Base-by-base conservation (phyloP, 2,797 vertebrate genomes). In the Astyanax mexicanus region DNA sequence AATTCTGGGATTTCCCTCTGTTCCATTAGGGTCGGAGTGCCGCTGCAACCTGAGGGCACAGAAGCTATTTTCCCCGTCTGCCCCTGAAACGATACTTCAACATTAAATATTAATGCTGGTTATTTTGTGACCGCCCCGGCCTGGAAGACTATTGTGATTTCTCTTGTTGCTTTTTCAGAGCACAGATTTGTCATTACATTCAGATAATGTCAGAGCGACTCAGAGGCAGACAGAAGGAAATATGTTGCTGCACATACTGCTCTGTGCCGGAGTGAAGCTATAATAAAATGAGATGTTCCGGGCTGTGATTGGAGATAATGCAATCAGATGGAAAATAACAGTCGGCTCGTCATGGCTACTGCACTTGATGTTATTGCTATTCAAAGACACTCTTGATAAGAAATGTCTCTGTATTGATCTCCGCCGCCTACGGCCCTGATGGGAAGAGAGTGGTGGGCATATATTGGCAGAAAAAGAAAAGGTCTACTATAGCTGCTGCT, bases 41-140 rank as follows among this genome's bases (percentile, higher is more conserved):
- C 32, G 72, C 85, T 66, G 78, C 86, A 80, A 81, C 83, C 77
- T 55, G 74, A 80, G 79, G 79, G 72, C 80, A 68, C 80, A 38
- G 51, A 82, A 81, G 73, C 83, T 72, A 82, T 86, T 83, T 85
- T 75, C 66, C 77, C 70, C 62, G n/a, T 68, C 81, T 62, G 32
- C 19, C 71, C 60, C 64, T 81, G 72, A 85, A 90, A 88, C 83
- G 40, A 84, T 83, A 85, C 77, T 72, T 82, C 52, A 67, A 71
- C 79, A 88, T 91, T 86, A 92, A 88, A 88, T 90, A 91, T 89
- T 88, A 81, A 88, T 79, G 68, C 35, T 55, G 74, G 74, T 64
- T 80, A 84, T 85, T 75, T 83, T 84, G 77, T 81, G 84, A 80
- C 74, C 83, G n/a, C 29, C 55, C 47, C 52, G 62, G 72, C 57